These are phyloP conservation scores for Pseudomyrmex dendroicus DNA, from an alignment of 1,140 invertebrate species.

Conservation along the genomic window DNA sequence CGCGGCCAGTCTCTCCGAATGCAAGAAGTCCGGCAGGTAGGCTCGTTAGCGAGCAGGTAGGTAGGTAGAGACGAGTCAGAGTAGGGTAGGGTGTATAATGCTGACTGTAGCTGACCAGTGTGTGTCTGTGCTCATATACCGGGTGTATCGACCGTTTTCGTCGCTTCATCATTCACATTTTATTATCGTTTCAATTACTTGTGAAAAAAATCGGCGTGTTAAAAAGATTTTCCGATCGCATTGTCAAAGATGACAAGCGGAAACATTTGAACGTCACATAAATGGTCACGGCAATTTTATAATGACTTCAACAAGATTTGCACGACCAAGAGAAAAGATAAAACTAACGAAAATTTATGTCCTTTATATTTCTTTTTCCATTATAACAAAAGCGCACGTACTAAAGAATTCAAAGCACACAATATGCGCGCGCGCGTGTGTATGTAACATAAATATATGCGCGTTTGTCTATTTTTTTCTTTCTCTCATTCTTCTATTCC, in stretches of 20 bases:
- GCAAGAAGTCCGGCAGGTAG: constrained; percentile 84
- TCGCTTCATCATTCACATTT: constrained; percentile 32
- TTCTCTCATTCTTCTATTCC: not conserved
- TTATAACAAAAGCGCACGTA: no score
- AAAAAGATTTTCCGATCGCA: not conserved
- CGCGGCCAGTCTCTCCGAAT: constrained; percentile 74
- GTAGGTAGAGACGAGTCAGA: constrained; percentile 76
- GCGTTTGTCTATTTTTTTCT: not conserved
- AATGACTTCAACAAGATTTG: not conserved
- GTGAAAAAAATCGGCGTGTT: no score
- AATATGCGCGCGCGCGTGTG: no score
- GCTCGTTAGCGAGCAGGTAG: constrained; percentile 85
- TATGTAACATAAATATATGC: not conserved
- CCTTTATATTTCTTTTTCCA: no score
- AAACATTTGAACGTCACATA: not conserved
- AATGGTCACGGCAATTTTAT: not conserved
- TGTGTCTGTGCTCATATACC: constrained; percentile 79
- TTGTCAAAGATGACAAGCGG: not conserved
- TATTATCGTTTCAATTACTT: constrained; percentile 6
- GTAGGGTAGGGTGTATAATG: constrained; percentile 79
- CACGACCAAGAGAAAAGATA: not conserved
- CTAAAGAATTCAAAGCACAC: no score
- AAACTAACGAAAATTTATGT: not conserved
- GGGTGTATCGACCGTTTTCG: constrained; percentile 73
- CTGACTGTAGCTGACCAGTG: constrained; percentile 76